phyloP scores from a whole-genome alignment of 2,113 vertebrate genomes.

The Barbus barbus region DNA sequence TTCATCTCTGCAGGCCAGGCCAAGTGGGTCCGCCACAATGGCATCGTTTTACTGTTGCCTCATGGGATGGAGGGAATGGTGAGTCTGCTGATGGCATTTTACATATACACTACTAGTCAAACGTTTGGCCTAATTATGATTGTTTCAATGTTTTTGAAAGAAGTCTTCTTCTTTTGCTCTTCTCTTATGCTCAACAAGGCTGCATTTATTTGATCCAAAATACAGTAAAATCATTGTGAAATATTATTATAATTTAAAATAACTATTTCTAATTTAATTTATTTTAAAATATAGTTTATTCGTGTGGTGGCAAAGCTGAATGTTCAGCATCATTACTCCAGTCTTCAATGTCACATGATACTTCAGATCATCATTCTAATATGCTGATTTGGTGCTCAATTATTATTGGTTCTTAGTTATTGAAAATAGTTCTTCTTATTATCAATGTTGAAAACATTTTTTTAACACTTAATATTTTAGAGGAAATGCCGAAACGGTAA shows the following conservation, averaged over 20 bases:
- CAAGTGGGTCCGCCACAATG: conserved; percentile 89
- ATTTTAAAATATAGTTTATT: not conserved
- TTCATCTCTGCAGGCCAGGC: conserved; percentile 87
- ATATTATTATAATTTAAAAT: not conserved
- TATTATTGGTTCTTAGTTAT: not conserved
- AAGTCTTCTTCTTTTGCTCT: too few species aligned
- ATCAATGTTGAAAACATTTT: not conserved
- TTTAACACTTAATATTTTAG: not conserved
- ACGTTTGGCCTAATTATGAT: not conserved
- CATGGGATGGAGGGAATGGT: conserved; percentile 88
- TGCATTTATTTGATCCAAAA: too few species aligned
- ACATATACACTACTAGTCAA: not conserved
- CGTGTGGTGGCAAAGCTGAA: not conserved
- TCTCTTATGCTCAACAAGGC: too few species aligned
- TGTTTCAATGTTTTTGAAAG: too few species aligned
- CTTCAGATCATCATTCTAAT: too few species aligned
- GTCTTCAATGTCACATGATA: too few species aligned
- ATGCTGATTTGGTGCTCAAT: not conserved
- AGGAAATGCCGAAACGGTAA: too few species aligned
- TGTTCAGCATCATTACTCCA: not conserved
- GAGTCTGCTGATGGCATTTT: conserved; percentile 42
- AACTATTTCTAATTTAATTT: not conserved
- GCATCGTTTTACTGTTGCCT: conserved; percentile 84
- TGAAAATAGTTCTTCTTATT: too few species aligned
- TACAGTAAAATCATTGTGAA: too few species aligned